These are phyloP conservation scores for Ischnus inquisitorius DNA, from an alignment of 2,888 invertebrate species.

Conservation along the genomic window DNA sequence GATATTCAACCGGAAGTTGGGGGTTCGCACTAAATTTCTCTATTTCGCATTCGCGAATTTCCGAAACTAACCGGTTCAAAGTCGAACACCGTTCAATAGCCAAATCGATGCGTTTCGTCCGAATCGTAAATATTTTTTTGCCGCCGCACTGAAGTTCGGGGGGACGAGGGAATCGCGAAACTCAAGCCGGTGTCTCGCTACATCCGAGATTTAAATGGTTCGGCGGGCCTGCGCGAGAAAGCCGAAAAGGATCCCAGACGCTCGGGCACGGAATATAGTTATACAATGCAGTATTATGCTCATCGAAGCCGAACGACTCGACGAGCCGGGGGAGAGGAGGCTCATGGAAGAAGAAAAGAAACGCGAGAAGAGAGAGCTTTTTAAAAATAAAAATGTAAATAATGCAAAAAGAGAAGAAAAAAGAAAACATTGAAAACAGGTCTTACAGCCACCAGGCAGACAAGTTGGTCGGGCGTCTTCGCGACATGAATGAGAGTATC, in stretches of 20 bases:
- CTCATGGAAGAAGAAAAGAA: slow-evolving; percentile 15
- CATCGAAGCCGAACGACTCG: slow-evolving; percentile 35
- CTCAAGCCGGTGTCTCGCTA: slow-evolving; percentile 31
- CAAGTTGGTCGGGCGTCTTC: slow-evolving; percentile 62
- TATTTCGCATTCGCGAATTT: no score
- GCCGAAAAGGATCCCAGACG: slow-evolving; percentile 23
- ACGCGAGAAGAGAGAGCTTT: slow-evolving; percentile 30
- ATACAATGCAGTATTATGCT: slow-evolving; percentile 25
- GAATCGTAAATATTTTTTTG: no score
- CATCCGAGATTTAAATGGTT: slow-evolving; percentile 65
- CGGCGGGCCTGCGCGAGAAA: slow-evolving; percentile 32
- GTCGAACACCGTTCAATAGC: no score
- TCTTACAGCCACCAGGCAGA: slow-evolving; percentile 67
- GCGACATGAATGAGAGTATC: slow-evolving; percentile 64
- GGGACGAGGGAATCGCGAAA: slow-evolving; percentile 13
- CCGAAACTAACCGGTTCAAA: no score
- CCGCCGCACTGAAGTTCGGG: no score
- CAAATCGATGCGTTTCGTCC: no score
- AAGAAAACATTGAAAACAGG: slow-evolving; percentile 63
- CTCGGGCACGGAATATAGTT: slow-evolving; percentile 24
- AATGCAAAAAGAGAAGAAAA: background rate
- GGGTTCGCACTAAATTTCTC: no score
- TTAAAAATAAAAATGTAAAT: slow-evolving; percentile 60
- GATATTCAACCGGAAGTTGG: no score
- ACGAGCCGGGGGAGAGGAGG: slow-evolving; percentile 48